phyloP scores from a whole-genome alignment of 2,888 invertebrate genomes.

The Seladonia tumulorum region DNA sequence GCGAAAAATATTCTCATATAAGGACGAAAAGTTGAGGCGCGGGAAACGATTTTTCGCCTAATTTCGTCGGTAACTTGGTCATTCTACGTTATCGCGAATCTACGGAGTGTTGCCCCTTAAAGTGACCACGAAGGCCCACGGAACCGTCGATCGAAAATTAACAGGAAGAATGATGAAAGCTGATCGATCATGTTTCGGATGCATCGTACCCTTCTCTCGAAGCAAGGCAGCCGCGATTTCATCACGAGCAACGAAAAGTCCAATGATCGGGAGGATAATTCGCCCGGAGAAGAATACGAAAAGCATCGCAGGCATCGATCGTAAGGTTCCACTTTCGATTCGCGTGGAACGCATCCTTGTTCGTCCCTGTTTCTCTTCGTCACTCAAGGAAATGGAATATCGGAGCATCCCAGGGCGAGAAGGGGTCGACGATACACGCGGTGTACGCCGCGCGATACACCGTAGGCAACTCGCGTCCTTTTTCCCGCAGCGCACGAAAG shows the following conservation, averaged over 20 bases:
- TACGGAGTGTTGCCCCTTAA: too few species aligned
- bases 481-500: slow-evolving; percentile 73
- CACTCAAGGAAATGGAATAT: slow-evolving; percentile 70
- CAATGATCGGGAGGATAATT: background rate
- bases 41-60: too few species aligned
- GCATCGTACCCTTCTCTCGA: background rate
- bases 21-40: too few species aligned
- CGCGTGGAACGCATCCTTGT: slow-evolving; percentile 43
- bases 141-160: background rate
- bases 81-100: too few species aligned
- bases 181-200: background rate
- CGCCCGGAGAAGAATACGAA: background rate
- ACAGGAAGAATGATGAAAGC: background rate
- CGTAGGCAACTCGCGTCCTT: slow-evolving; percentile 75
- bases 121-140: too few species aligned
- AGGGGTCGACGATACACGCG: slow-evolving; percentile 63
- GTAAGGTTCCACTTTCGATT: slow-evolving; percentile 26
- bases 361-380: slow-evolving; percentile 58
- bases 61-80: too few species aligned
- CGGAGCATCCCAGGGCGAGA: slow-evolving; percentile 69
- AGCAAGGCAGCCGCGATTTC: background rate
- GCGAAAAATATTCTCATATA: too few species aligned
- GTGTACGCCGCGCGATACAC: slow-evolving; percentile 51
- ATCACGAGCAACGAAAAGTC: background rate
- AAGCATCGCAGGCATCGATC: background rate